phyloP scores from a whole-genome alignment of 2,797 vertebrate genomes.

The Picus viridis region DNA sequence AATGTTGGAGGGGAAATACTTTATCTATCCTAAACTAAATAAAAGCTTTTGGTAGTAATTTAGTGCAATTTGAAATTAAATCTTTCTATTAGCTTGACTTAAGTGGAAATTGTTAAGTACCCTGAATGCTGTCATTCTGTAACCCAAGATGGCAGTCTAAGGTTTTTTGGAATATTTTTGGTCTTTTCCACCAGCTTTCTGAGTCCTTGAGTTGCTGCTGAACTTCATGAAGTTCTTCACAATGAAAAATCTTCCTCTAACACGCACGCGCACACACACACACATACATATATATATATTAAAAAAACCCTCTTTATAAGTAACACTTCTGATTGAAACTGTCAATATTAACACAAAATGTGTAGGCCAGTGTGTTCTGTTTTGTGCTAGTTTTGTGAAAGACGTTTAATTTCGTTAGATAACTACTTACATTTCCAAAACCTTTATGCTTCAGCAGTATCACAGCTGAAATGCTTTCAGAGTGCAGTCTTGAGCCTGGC shows the following conservation, averaged over 20 bases:
- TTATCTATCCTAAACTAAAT: neutral
- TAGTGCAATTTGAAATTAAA: conserved; percentile 1
- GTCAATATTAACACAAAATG: neutral
- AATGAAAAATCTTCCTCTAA: neutral
- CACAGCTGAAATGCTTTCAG: neutral
- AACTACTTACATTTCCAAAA: neutral
- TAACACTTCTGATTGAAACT: neutral
- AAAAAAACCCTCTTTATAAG: neutral
- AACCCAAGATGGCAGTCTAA: neutral
- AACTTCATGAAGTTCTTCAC: neutral
- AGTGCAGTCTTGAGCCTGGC: neutral
- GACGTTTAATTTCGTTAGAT: neutral
- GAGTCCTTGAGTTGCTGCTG: neutral
- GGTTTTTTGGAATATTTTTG: neutral
- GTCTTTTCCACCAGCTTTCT: neutral
- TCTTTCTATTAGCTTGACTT: conserved; percentile 11
- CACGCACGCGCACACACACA: too few species aligned
- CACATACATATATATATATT: too few species aligned
- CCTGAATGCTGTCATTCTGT: neutral
- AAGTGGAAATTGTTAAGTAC: conserved; percentile 23
- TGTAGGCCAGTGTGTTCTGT: neutral
- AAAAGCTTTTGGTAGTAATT: neutral
- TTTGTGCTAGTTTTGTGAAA: neutral
- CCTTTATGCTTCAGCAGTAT: neutral
- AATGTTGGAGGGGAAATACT: neutral